Base-by-base conservation (phyloP, 2,888 invertebrate genomes). In the Limnephilus marmoratus region DNA sequence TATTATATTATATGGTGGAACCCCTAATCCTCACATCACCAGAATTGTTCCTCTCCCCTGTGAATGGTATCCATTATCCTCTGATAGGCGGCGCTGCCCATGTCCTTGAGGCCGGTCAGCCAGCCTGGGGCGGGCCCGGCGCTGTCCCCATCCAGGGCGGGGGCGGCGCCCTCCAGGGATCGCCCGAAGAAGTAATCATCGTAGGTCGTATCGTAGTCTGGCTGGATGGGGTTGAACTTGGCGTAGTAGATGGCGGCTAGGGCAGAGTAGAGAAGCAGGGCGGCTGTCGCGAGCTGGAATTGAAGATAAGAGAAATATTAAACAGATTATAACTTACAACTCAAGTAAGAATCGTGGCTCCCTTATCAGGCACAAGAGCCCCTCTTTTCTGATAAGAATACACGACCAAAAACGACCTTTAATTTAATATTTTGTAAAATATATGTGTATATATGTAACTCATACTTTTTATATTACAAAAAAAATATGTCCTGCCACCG, bases 241-340 rank as follows among this genome's bases (percentile, higher is more conserved):
- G 98, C 98, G 95, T 98, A 98, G 95, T 98, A 98, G 94, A 98
- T 97, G 91, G 98, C 98, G 2, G 98, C 98, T 94, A 98, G 97
- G 91, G 98, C 98, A 92, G 98, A 98, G 96, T 98, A 98, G 94
- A 98, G 97, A 53, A 98, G 96, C 83, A 98, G 96, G 9, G 97
- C 97, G 0, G 98, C 98, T 12, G 98, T 98, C 94, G 97, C 97
- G 87, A 98, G 96, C 98, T 98, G 96, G 94, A 96, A 96, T 93
- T 93, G 93, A 94, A 94, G 34, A 31, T 1, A 31, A 85, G 9
- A 7, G 94, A 85, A 92, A 37, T n/a, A 24, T 86, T 15, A 31
- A 88, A n/a, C n/a, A n/a, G n/a, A n/a, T n/a, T n/a, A n/a, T n/a
- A n/a, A n/a, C n/a, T n/a, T n/a, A n/a, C n/a, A n/a, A n/a, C n/a